Base-by-base conservation (phyloP, 2,888 invertebrate species). In the Clanis bilineata region DNA sequence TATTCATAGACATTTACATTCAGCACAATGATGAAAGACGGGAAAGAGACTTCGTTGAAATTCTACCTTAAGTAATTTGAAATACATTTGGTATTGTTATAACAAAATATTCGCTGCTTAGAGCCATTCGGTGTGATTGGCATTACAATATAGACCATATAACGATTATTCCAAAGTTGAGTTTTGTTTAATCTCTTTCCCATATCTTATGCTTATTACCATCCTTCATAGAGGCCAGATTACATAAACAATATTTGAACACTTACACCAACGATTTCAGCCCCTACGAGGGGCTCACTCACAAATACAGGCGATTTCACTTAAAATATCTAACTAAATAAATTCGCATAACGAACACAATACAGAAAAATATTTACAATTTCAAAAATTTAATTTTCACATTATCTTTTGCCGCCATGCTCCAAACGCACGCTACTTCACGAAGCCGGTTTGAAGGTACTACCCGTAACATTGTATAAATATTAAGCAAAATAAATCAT, bases 261-360 rank as follows among this genome's bases (percentile, higher is more conserved):
- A 47, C 47, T 51, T 28, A 51, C 18, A 28, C 18, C 47, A 15
- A 12, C 25, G 32, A 32, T 51, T 10, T 7, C 9, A 18, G 28
- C 23, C 15, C 10, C 28, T 18, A 18, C 18, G 51, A 22, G 10
- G 51, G 9, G 28, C 32, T 32, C 18, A 18, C 47, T 9, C 25
- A 28, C 43, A 45, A 45, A 28, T 51, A 51, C 51, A 51, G 15
- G 51, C 51, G 51, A 51, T 32, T 28, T 51, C 51, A 51, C 51
- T 51, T 51, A 32, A 51, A 51, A 51, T 51, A 51, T 51, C 51
- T 51, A 51, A 51, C 32, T 32, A 51, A 51, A 51, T 51, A 51
- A 51, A 51, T 51, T 51, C 51, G 51, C 28, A 28, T 18, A 32
- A 51, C 32, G 32, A 51, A 51, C 51, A 51, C 18, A 51, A 32